phyloP scores from a whole-genome alignment of 92 coral and sea anemone genomes.

The Epizoanthus stellaris region DNA sequence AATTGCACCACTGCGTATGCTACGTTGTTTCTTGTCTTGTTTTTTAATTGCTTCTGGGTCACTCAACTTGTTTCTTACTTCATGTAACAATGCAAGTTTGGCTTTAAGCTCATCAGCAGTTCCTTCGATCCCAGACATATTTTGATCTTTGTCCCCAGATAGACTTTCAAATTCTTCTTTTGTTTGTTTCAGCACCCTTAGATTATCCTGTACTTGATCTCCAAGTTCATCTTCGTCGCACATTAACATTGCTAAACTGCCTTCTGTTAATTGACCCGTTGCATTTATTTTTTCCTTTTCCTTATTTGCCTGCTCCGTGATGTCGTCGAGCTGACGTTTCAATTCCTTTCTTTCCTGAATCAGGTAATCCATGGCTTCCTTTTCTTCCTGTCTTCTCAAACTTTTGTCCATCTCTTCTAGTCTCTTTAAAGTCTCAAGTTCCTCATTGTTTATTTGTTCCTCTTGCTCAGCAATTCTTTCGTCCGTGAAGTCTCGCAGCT shows the following conservation, averaged over 20 bases:
- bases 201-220: slow-evolving; percentile 53
- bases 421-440: slow-evolving; percentile 51
- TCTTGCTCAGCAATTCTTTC: slow-evolving; percentile 48
- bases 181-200: background rate
- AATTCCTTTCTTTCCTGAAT: slow-evolving; percentile 12
- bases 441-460: slow-evolving; percentile 54
- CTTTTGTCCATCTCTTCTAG: slow-evolving; percentile 54
- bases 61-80: background rate
- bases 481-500: slow-evolving; percentile 41
- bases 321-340: slow-evolving; percentile 17
- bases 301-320: slow-evolving; percentile 5
- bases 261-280: slow-evolving; percentile 11
- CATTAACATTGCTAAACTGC: slow-evolving; percentile 51
- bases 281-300: slow-evolving; percentile 3
- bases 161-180: background rate
- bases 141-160: slow-evolving; percentile 2
- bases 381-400: slow-evolving; percentile 46
- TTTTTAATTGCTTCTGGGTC: background rate
- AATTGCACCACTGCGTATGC: background rate
- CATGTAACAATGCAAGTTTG: slow-evolving; percentile 5
- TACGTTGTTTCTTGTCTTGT: background rate
- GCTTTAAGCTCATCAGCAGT: background rate
- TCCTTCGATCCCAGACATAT: background rate
- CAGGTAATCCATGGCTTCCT: slow-evolving; percentile 61
- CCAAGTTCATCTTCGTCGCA: slow-evolving; percentile 65